Evolutionary conservation across 2,888 invertebrate species (phyloP), one percentile per base, ranked within the genome.

Genomic region (Gonocerus acuteangulatus): DNA sequence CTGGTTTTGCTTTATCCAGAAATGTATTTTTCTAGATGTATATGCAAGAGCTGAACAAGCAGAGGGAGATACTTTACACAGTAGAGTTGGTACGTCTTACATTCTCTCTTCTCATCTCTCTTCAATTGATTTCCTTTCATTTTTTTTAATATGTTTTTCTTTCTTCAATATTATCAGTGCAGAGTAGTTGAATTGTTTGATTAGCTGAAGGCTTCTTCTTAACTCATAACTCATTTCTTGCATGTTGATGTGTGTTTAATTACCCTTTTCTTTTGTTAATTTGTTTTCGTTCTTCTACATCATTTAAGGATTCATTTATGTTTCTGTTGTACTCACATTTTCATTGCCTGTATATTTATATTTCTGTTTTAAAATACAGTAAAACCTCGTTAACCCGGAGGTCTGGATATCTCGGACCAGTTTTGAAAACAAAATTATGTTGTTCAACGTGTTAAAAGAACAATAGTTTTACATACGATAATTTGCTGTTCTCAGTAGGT

Each of bases 31-130:
- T 69, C 63, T 86, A 87, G 86, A 86, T 87, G 78, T 87, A 86
- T 82, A 85, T 86, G 80, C 87, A 89, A 78, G 91, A 91, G 85
- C 86, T 91, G 80, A 89, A 82, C 80, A 86, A 86, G 79, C 86
- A 87, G 79, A 84, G 86, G 79, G 86, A 87, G 80, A 81, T 86
- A 79, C 81, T 87, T 77, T 82, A 86, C 80, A 85, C 86, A 76
- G 86, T 86, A 78, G 87, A 87, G 82, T 80, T 87, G 86, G 86
- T 86, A 84, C 80, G 84, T 66, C 62, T 57, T 58, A 45, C 36
- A 48, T 60, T 32, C 34, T 11, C 22, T 58, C 45, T 48, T 54
- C 57, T 61, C 47, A 39, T 45, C n/a, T 47, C 39, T 32, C 16
- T 47, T n/a, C n/a, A n/a, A n/a, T n/a, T 15, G 44, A 15, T 48